phyloP scores from a whole-genome alignment of 2,888 invertebrate genomes.

The Resseliella maxima region DNA sequence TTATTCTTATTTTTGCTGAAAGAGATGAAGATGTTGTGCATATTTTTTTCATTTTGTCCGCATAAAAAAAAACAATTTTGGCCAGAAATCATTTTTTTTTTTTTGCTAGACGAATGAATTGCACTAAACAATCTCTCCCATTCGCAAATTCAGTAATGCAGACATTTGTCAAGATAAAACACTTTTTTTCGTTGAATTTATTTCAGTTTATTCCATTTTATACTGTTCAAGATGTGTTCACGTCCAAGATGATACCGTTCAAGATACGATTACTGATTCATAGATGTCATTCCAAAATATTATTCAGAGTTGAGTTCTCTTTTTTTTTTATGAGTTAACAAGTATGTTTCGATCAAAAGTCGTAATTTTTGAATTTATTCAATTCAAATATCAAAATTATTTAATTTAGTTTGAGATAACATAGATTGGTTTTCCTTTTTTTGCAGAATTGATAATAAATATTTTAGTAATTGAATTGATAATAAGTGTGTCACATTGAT shows the following conservation, averaged over 20 bases:
- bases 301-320: too few species aligned
- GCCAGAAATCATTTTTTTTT: constrained; percentile 22
- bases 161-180: too few species aligned
- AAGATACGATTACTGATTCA: too few species aligned
- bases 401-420: not conserved
- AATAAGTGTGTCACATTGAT: not conserved
- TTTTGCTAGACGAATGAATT: not conserved
- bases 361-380: too few species aligned
- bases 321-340: too few species aligned
- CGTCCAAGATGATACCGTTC: too few species aligned
- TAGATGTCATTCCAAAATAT: too few species aligned
- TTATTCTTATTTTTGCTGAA: not conserved
- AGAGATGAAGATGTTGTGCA: not conserved
- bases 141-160: not conserved
- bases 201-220: too few species aligned
- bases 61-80: constrained; percentile 31
- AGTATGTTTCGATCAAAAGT: too few species aligned
- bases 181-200: too few species aligned
- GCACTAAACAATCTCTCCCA: not conserved
- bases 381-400: not conserved
- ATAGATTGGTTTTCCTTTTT: too few species aligned
- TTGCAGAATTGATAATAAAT: constrained; percentile 30
- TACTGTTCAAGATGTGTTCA: too few species aligned
- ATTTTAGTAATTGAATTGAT: not conserved
- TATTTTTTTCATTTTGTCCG: not conserved